These are phyloP conservation scores for Takifugu rubripes DNA, from an alignment of 2,797 vertebrate genomes.

Conservation along the genomic window DNA sequence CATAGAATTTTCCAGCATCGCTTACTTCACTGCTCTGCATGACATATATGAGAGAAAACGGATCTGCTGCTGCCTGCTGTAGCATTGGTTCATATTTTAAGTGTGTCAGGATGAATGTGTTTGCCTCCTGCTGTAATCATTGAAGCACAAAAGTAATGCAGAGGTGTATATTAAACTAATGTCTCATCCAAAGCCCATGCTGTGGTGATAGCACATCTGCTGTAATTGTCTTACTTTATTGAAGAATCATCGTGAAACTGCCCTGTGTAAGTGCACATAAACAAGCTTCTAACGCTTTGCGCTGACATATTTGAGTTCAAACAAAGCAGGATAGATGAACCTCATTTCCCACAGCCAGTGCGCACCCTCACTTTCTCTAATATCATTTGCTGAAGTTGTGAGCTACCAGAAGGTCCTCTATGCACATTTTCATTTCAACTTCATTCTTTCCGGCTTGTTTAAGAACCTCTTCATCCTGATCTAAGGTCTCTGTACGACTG, in stretches of 20 bases:
- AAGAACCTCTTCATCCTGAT: conserved; percentile 21
- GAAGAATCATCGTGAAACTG: conserved; percentile 19
- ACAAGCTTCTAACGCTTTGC: conserved; percentile 20
- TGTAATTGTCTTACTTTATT: conserved; percentile 27
- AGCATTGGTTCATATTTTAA: conserved; percentile 17
- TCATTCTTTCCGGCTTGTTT: conserved; percentile 10
- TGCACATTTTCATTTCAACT: conserved; percentile 14
- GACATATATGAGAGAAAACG: conserved; percentile 7
- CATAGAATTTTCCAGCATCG: conserved; percentile 14
- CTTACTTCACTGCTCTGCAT: conserved; percentile 8
- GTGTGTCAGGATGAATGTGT: conserved; percentile 25
- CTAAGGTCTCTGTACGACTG: conserved; percentile 5
- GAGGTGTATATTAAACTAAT: conserved; percentile 26
- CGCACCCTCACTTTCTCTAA: conserved; percentile 13
- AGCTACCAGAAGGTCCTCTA: conserved; percentile 13
- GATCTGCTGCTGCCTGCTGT: conserved; percentile 10
- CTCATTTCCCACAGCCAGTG: not conserved
- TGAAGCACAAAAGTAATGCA: conserved; percentile 9
- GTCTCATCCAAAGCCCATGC: conserved; percentile 8
- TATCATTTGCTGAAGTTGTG: conserved; percentile 31
- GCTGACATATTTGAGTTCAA: conserved; percentile 9
- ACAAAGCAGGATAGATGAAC: conserved; percentile 24
- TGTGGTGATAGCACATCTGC: conserved; percentile 8
- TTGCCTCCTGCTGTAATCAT: conserved; percentile 18
- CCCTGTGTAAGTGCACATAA: conserved; percentile 11